Base-by-base conservation (phyloP, 2,113 vertebrate genomes). In the Eulemur macaco region DNA sequence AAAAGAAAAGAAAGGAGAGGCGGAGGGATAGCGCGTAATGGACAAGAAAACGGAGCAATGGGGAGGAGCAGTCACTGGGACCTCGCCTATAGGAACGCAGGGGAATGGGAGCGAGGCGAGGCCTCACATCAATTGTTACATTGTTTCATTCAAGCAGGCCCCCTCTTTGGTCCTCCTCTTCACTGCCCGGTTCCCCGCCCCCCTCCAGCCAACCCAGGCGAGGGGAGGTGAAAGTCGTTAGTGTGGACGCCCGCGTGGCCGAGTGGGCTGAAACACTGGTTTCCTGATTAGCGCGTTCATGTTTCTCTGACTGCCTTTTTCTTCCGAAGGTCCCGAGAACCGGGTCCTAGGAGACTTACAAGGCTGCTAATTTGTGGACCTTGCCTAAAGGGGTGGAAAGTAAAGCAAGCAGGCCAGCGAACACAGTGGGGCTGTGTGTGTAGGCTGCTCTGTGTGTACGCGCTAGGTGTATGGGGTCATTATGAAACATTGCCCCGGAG, bases 61-160 rank as follows among this genome's bases (percentile, higher is more conserved):
- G 82, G 88, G 63, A 91, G 86, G 92, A 82, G 88, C 82, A 71
- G 97, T 71, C 42, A 27, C 87, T 74, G 34, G 78, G 88, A 78
- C 88, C 69, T 90, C 94, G 95, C 97, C 97, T 97, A 96, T 97
- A 94, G 96, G 96, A 96, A 86, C 91, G 66, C 93, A 58, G 96
- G 78, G 93, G 78, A 96, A 91, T 92, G 45, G 91, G 97, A 95
- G 60, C 60, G 0, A 94, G 97, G 96, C 93, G 56, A 97, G 96
- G 96, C 95, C 88, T 94, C 90, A 52, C 90, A 96, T 97, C 97
- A 97, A 97, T 96, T 97, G 97, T 97, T 98, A 97, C 97, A 97
- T 98, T 98, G 97, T 97, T 97, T 97, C 97, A 94, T 97, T 97
- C 97, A 96, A 89, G 95, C 86, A 89, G 86, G 66, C 93, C 96